Evolutionary conservation across 2,888 invertebrate genomes (phyloP), one percentile per base, ranked within the genome.

Genomic region (Cheilosia variabilis): DNA sequence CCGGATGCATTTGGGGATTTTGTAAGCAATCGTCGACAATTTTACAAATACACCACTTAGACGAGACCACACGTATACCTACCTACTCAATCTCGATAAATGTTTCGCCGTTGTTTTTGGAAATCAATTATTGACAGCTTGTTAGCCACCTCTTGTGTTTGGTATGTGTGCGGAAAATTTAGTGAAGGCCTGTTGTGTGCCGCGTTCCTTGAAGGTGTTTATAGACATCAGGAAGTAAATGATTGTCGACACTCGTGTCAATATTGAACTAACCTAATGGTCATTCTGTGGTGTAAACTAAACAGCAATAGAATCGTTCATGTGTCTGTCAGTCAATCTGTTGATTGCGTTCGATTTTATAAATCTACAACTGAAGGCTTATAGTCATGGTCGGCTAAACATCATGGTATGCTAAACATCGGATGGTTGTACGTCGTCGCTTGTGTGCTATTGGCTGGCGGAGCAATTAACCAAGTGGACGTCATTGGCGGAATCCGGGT

Each of bases 11-110:
- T 22, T 41, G 15, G 17, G 37, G 22, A 50, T 60, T 57, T 24
- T 58, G 45, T 69, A 47, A 69, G 57, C 57, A 57, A 69, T 45
- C 34, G 31, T 45, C 34, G 31, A n/a, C 15, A 15, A 55, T 55
- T 55, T 66, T 53, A 31, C 50, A 50, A 50, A 52, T 24, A 10
- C 13, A 50, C 50, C 19, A 50, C 50, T 22, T 50, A 22, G 50
- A 19, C 50, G 4, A 13, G 52, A 52, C 52, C 52, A 52, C 24
- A 24, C 24, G 52, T 24, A 50, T 13, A 1, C 2, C 7, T 6
- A 19, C 22, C 22, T 6, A 22, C 52, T 52, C 52, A 52, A 22
- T 50, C n/a, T 5, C 37, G 37, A 37, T 45, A 17, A 45, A 50
- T 52, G 52, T 15, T 52, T 24, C 52, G 27, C 52, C 22, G 22